A percentile compares a stretch with the other conserved stretches of the same genome.
Evolutionary conservation across 2,113 vertebrate species (phyloP).

Genomic region (Scopus umbretta): DNA sequence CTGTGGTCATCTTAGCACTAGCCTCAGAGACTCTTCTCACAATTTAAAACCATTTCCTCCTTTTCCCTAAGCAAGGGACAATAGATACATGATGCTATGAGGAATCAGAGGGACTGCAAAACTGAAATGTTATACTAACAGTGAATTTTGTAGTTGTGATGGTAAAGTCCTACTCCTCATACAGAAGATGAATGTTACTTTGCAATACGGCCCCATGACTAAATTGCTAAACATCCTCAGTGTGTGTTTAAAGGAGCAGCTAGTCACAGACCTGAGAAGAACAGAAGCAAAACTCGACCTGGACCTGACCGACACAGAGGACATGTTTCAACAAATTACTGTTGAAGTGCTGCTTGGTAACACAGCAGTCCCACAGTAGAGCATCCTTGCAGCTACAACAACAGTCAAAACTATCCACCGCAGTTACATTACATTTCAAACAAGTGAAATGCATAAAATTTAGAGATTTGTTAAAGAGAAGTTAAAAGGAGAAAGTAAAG

Average conservation of each 20-base stretch:
- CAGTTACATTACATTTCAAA: not conserved
- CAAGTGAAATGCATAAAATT: not conserved
- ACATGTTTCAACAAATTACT: not conserved
- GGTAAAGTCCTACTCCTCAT: not conserved
- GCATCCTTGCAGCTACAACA: not conserved
- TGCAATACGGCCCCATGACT: not conserved
- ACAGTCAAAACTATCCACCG: not conserved
- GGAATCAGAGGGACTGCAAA: not conserved
- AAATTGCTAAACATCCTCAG: not conserved
- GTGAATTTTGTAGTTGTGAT: not conserved
- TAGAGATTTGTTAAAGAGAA: not conserved
- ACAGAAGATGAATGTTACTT: not conserved
- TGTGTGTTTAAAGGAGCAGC: not conserved
- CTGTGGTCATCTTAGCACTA: not conserved
- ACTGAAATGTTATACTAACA: not conserved
- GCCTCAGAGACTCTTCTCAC: not conserved
- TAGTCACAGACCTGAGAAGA: not conserved
- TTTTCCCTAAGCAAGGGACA: not conserved
- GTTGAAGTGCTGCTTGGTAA: not conserved
- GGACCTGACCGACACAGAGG: not conserved
- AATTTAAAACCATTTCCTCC: not conserved
- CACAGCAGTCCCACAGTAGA: not conserved
- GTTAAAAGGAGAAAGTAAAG: not conserved
- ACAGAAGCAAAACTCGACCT: not conserved
- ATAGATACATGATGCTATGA: not conserved